phyloP scores from a whole-genome alignment of 92 coral and sea anemone species.

The Muricea muricata region DNA sequence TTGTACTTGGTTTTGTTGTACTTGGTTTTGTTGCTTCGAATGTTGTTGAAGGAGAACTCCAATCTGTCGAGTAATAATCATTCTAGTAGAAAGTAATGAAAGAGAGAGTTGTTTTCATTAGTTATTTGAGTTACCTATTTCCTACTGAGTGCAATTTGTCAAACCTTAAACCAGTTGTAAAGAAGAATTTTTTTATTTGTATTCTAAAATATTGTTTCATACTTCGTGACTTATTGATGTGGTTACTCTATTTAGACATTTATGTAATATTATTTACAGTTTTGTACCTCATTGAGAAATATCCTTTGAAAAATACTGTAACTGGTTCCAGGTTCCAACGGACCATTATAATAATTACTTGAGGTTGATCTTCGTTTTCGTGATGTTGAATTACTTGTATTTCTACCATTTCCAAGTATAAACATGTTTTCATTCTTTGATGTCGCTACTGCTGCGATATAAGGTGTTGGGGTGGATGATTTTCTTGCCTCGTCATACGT shows the following conservation, averaged over 20 bases:
- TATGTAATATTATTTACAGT: too few species aligned
- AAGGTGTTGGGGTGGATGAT: background rate
- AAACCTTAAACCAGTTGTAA: too few species aligned
- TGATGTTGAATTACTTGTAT: background rate
- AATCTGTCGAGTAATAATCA: background rate
- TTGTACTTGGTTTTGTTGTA: too few species aligned
- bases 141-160: too few species aligned
- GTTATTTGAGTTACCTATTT: too few species aligned
- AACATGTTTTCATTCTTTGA: background rate
- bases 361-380: background rate
- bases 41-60: background rate
- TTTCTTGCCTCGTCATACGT: background rate
- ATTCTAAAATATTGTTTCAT: too few species aligned
- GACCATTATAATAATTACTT: constrained; percentile 12
- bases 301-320: constrained; percentile 11
- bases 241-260: too few species aligned
- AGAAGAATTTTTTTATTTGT: too few species aligned
- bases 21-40: too few species aligned
- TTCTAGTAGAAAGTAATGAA: background rate
- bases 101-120: too few species aligned
- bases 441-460: background rate
- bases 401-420: constrained; percentile 14
- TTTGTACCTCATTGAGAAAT: background rate
- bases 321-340: constrained; percentile 21
- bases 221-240: too few species aligned